Evolutionary conservation across 92 coral and sea anemone species (phyloP), one percentile per base, ranked within the genome.

Genomic region (Siderastrea siderea): DNA sequence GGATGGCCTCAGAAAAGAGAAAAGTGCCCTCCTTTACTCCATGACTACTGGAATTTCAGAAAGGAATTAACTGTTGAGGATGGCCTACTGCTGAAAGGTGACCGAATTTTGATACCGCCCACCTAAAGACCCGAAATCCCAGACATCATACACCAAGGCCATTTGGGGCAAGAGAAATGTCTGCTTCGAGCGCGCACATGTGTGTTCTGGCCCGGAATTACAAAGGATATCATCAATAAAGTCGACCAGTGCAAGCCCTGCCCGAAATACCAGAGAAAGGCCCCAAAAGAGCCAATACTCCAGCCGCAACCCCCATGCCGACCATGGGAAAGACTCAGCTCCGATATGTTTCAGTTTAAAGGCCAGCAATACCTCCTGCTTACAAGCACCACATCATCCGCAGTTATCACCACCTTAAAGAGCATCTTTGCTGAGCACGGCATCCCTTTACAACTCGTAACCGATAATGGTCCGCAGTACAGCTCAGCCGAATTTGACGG

Each of bases 1-100:
- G 87, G 93, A 80, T 86, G 93, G 89, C 88, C 95, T 60, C 62
- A 80, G 5, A 46, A 47, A 83, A 78, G 90, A 84, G 88, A 76
- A 6, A 58, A 91, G 60, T 88, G 92, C 75, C 92, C 92, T 4
- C 58, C 68, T 59, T 15, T 8, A 49, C 78, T 89, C 44, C 89
- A 89, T 49, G 79, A 84, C 16, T 86, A 76, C 8, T 87, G 78
- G 78, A 88, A 81, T 68, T 88, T 26, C 38, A 26, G 38, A 52
- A 79, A 85, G 12, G 82, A 79, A n/a, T 7, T 85, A 3, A 85
- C 81, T 48, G 77, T 85, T 14, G 54, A 16, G 86, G 68, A 26
- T 26, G 38, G 38, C 38, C 38, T 26, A 26, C 38, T 26, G 38
- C 38, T 26, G 38, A 26, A 26, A 26, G 38, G 38, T 26, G 38